Evolutionary conservation across 2,888 invertebrate species (phyloP).

Genomic region (Drosophila imparisetae): DNA sequence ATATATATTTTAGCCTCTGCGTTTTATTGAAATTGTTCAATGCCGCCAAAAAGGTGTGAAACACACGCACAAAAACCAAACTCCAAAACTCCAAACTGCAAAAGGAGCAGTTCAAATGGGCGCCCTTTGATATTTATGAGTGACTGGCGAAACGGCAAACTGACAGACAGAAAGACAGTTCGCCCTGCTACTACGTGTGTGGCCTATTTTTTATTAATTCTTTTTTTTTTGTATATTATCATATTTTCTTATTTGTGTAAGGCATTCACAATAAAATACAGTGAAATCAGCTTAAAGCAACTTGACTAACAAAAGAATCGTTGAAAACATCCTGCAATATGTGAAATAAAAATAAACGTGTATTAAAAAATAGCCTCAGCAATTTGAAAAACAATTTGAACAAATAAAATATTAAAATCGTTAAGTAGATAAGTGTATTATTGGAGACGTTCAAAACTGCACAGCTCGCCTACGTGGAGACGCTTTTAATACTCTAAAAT

Average conservation of each 20-base stretch:
- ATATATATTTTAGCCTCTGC: conserved; percentile 20
- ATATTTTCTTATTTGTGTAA: background rate
- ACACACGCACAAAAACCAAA: conserved; percentile 49
- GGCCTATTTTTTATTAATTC: conserved; percentile 29
- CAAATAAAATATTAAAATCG: background rate
- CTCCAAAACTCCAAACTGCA: conserved; percentile 13
- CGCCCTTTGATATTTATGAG: conserved; percentile 64
- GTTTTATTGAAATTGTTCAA: conserved; percentile 47
- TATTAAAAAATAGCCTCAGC: background rate
- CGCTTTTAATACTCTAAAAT: background rate
- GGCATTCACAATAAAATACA: conserved; percentile 12
- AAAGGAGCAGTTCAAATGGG: conserved; percentile 33
- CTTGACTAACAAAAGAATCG: background rate
- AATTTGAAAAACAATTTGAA: background rate
- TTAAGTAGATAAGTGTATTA: background rate
- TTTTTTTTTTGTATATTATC: background rate
- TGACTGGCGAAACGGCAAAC: conserved; percentile 47
- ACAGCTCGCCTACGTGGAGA: background rate
- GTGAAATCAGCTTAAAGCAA: conserved; percentile 2
- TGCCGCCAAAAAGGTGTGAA: conserved; percentile 68
- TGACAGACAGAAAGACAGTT: conserved; percentile 26
- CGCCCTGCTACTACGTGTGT: conserved; percentile 49
- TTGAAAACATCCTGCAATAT: background rate
- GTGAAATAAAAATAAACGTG: background rate
- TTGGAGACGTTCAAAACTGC: background rate